phyloP scores from a whole-genome alignment of 2,113 vertebrate genomes.

The Falcunculus frontatus region DNA sequence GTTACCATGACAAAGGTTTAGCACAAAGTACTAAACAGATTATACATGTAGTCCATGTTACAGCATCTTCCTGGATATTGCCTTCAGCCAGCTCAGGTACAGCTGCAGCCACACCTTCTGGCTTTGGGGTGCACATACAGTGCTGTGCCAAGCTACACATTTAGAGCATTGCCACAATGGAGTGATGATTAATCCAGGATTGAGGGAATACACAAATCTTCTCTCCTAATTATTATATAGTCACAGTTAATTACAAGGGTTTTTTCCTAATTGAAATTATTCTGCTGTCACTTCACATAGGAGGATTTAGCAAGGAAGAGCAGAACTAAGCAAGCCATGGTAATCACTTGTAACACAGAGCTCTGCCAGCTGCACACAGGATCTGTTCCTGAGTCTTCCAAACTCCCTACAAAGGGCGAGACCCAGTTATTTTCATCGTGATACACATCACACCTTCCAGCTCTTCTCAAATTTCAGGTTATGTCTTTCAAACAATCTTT shows the following conservation, averaged over 20 bases:
- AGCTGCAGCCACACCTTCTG: constrained; percentile 33
- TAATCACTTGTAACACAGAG: background rate
- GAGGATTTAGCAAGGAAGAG: background rate
- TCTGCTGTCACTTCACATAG: background rate
- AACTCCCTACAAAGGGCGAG: background rate
- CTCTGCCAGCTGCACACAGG: background rate
- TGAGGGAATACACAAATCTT: constrained; percentile 8
- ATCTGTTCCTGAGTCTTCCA: background rate
- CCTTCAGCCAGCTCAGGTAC: background rate
- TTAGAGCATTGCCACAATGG: background rate
- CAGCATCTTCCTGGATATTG: background rate
- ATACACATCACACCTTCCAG: background rate
- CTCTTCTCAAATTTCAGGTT: background rate
- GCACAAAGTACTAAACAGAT: background rate
- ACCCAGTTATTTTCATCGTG: background rate
- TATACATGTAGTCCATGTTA: background rate
- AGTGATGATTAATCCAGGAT: constrained; percentile 1
- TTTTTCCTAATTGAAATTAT: constrained; percentile 2
- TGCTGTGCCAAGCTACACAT: background rate
- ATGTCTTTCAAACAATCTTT: background rate
- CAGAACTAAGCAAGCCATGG: background rate
- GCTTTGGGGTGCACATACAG: background rate
- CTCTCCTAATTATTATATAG: constrained; percentile 18
- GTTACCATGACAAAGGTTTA: background rate
- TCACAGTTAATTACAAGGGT: background rate